Base-by-base conservation (phyloP, 2,888 invertebrate genomes). In the Lacanobia oleracea region DNA sequence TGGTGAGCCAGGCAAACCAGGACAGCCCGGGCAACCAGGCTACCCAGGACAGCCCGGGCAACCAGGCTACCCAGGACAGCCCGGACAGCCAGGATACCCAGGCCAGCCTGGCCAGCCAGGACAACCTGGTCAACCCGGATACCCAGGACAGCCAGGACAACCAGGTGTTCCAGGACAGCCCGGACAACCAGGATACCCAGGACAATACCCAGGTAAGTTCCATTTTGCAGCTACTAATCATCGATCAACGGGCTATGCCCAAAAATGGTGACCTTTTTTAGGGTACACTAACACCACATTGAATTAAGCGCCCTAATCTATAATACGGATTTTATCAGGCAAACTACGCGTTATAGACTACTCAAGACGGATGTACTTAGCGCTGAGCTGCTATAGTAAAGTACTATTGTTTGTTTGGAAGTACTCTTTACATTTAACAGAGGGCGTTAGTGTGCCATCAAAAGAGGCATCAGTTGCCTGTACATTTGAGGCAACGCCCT, bases 181-280 rank as follows among this genome's bases (percentile, higher is more conserved):
- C 1, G 68, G 43, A 23, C 37, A 68, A 0, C 69, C 70, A 4
- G 70, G 77, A 48, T 43, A 79, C 18, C 79, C 83, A 60, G 83
- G 80, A 40, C 67, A 79, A 50, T 65, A 83, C 48, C 82, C 78
- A 54, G 82, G 81, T 70, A 43, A 7, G 14, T 56, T 33, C 14
- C 1, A 16, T 60, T 59, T 14, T 6, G 7, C 33, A n/a, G 16
- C 33, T 2, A 37, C n/a, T 40, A 40, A 33, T 21, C 4, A 59
- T 7, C 6, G 12, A 23, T 21, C 16, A 23, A 51, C 27, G 27
- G 27, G 27, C 27, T 27, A 27, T 27, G 27, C 33, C 33, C 33
- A 33, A 4, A 53, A 53, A 53, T 12, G 21, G 4, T 23, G 12
- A 21, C 6, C 33, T 33, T 33, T 33, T 33, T 33, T 33, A 33